These are phyloP conservation scores for Astur gentilis DNA, from an alignment of 2,113 vertebrate genomes.

Conservation along the genomic window DNA sequence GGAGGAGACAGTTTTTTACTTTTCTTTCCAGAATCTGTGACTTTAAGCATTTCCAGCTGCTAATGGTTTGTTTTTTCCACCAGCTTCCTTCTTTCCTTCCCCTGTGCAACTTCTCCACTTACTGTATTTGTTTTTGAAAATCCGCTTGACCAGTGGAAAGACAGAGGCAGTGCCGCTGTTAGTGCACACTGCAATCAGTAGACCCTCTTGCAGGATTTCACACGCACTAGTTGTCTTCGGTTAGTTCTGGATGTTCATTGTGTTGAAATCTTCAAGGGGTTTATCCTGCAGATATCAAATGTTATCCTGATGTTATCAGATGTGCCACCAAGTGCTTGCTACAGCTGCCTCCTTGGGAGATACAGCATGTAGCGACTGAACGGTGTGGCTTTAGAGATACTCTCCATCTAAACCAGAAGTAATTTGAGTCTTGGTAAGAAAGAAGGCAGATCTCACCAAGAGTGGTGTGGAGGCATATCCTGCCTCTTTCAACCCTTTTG, in stretches of 20 bases:
- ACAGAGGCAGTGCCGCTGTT: background rate
- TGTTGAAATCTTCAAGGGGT: background rate
- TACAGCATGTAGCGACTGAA: rapidly evolving
- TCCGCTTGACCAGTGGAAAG: background rate
- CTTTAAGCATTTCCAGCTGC: background rate
- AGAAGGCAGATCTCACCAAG: background rate
- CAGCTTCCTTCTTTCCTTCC: background rate
- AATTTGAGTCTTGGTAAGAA: background rate
- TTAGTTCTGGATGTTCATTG: background rate
- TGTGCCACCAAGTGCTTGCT: background rate
- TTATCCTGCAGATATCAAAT: background rate
- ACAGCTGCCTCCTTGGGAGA: background rate
- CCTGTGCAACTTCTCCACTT: background rate
- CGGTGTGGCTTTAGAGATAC: background rate
- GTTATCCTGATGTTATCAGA: background rate
- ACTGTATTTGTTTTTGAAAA: background rate
- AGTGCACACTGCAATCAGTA: background rate
- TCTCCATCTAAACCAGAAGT: background rate
- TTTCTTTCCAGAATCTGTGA: background rate
- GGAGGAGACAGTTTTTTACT: background rate
- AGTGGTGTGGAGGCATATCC: background rate
- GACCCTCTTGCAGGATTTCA: background rate
- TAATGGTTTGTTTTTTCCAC: background rate
- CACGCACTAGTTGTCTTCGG: rapidly evolving
- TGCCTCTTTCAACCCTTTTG: background rate